Evolutionary conservation across 2,797 vertebrate species (phyloP).

Genomic region (Pempheris klunzingeri): DNA sequence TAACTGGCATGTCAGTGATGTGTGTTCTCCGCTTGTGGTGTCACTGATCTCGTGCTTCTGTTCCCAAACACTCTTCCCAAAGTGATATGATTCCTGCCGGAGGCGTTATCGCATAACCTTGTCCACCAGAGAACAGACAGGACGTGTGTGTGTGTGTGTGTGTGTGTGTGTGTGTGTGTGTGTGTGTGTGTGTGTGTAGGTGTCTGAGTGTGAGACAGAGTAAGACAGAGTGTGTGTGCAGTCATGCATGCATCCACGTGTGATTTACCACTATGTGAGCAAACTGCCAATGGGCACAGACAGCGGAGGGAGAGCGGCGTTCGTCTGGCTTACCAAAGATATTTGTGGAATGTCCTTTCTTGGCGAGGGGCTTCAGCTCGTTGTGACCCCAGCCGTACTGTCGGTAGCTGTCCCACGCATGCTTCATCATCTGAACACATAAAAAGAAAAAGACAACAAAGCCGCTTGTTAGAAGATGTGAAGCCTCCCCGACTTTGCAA

Average conservation of each 20-base stretch:
- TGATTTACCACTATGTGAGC: conserved; percentile 44
- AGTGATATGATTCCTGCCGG: conserved; percentile 41
- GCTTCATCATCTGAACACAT: conserved; percentile 99
- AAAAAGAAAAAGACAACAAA: background rate
- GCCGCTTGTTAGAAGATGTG: background rate
- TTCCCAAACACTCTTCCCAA: conserved; percentile 10
- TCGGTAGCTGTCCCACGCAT: conserved; percentile 98
- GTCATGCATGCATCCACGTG: conserved; percentile 30
- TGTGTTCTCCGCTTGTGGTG: conserved; percentile 15
- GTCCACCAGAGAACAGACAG: conserved; percentile 22
- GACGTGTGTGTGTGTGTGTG: background rate
- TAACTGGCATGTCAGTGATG: background rate
- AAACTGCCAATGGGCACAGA: conserved; percentile 34
- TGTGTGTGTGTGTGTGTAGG: no score
- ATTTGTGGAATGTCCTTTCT: conserved; percentile 99
- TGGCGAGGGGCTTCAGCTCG: conserved; percentile 97
- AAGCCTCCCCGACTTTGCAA: no score
- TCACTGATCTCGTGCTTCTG: conserved; percentile 5
- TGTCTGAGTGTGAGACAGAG: background rate
- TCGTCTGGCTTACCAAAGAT: conserved; percentile 93
- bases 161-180: conserved; percentile 1
- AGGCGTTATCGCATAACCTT: conserved; percentile 51
- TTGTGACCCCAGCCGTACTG: conserved; percentile 99
- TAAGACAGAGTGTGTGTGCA: conserved; percentile 19
- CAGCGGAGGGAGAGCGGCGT: background rate